Evolutionary conservation across 2,797 vertebrate species (phyloP).

Genomic region (Peromyscus attwateri): DNA sequence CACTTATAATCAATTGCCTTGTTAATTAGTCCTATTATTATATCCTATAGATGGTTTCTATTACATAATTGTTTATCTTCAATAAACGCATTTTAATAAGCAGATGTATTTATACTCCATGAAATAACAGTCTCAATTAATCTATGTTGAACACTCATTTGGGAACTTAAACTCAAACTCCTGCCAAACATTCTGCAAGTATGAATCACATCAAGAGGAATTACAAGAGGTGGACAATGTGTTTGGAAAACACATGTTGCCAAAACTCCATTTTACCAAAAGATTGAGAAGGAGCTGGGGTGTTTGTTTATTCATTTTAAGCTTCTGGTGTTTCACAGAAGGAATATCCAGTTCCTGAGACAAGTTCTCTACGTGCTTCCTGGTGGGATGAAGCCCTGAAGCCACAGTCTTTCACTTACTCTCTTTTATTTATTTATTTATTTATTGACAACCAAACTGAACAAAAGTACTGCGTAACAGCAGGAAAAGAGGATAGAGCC

Average conservation of each 20-base stretch:
- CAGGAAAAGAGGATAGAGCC: not conserved
- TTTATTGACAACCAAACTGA: slow-evolving; percentile 27
- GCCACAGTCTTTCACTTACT: not conserved
- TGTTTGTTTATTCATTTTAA: not conserved
- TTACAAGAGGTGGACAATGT: slow-evolving; percentile 67
- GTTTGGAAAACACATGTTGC: slow-evolving; percentile 41
- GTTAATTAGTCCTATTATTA: slow-evolving; percentile 80
- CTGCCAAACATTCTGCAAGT: slow-evolving; percentile 86
- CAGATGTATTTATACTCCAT: slow-evolving; percentile 85
- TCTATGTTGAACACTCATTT: slow-evolving; percentile 82
- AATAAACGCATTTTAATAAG: slow-evolving; percentile 87
- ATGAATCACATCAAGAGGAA: slow-evolving; percentile 74
- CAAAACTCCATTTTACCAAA: slow-evolving; percentile 43
- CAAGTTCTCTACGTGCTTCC: not conserved
- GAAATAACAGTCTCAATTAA: slow-evolving; percentile 84
- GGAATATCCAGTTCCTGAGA: slow-evolving; percentile 5
- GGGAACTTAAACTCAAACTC: slow-evolving; percentile 85
- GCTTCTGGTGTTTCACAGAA: slow-evolving; percentile 32
- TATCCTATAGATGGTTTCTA: slow-evolving; percentile 79
- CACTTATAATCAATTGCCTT: slow-evolving; percentile 82
- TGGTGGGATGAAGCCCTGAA: not conserved
- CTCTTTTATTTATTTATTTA: slow-evolving; percentile 37
- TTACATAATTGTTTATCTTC: slow-evolving; percentile 84
- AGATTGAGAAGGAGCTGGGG: not conserved
- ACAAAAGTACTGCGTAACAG: slow-evolving; percentile 57